Evolutionary conservation across 2,113 vertebrate species (phyloP).

Genomic region (Syngnathoides biaculeatus): DNA sequence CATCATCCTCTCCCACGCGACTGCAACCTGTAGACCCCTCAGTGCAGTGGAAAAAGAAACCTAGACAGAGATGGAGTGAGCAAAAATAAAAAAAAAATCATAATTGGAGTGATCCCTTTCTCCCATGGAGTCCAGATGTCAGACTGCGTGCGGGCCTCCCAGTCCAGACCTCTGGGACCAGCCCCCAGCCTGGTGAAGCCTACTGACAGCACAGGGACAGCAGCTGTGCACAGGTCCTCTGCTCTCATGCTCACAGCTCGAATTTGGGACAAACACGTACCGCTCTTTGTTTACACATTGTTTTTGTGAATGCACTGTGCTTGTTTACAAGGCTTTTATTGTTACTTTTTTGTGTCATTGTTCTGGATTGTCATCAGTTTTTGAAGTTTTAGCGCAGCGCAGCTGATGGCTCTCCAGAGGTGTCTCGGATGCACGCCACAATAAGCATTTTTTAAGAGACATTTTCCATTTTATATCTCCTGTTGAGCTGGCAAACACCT

Average conservation of each 20-base stretch:
- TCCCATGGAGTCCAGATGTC: conserved; percentile 69
- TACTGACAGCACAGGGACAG: conserved; percentile 62
- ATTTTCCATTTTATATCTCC: conserved; percentile 27
- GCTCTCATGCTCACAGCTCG: conserved; percentile 50
- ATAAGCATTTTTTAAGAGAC: conserved; percentile 47
- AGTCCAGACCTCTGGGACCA: conserved; percentile 61
- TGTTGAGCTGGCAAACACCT: conserved; percentile 52
- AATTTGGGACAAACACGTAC: conserved; percentile 65
- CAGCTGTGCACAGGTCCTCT: conserved; percentile 70
- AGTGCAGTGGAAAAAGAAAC: conserved; percentile 18
- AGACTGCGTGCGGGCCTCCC: conserved; percentile 61
- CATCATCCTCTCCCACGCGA: conserved; percentile 68
- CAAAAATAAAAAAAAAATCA: conserved; percentile 31
- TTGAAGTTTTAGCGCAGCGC: conserved; percentile 49
- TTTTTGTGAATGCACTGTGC: conserved; percentile 39
- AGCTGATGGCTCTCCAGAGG: conserved; percentile 61
- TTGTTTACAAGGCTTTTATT: conserved; percentile 42
- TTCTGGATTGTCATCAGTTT: conserved; percentile 61
- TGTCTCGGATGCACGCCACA: conserved; percentile 44
- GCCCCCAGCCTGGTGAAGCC: conserved; percentile 62
- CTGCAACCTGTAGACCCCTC: conserved; percentile 41
- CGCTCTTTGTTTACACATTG: conserved; percentile 63
- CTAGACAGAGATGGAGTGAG: conserved; percentile 44
- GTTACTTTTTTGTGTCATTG: conserved; percentile 51
- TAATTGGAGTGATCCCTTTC: conserved; percentile 43